Percentiles rank a stretch among this genome's conserved stretches.
phyloP scores from a whole-genome alignment of 2,888 invertebrate species.

The Heliconius erato region DNA sequence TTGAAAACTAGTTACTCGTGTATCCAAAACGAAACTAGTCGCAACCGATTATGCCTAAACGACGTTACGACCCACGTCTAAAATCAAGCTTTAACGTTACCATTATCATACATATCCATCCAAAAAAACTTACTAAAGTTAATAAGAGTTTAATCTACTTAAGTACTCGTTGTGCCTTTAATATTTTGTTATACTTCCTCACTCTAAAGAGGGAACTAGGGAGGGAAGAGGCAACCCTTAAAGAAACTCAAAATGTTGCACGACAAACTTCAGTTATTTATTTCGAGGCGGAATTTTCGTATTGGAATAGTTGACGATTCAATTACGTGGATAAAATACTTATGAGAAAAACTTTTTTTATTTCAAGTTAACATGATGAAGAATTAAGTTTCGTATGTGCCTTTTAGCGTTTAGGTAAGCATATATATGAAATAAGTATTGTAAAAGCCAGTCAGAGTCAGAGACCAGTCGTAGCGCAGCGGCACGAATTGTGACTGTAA shows the following conservation, averaged over 20 bases:
- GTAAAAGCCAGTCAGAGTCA: too few species aligned
- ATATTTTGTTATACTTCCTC: conserved; percentile 16
- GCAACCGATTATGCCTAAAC: too few species aligned
- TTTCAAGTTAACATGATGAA: neutral
- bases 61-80: too few species aligned
- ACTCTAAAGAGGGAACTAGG: neutral
- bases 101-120: neutral
- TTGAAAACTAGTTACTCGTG: too few species aligned
- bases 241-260: conserved; percentile 26
- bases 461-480: too few species aligned
- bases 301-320: conserved; percentile 66
- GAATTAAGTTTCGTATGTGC: neutral
- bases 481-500: too few species aligned
- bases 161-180: neutral
- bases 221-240: neutral
- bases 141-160: neutral
- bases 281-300: conserved; percentile 58
- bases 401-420: neutral
- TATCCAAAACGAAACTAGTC: too few species aligned
- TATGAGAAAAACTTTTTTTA: conserved; percentile 18
- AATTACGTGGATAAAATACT: conserved; percentile 41
- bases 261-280: conserved; percentile 50
- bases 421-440: too few species aligned
- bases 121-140: neutral
- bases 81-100: too few species aligned